phyloP scores from a whole-genome alignment of 2,113 vertebrate species.

The Petrocephalus microphthalmus region DNA sequence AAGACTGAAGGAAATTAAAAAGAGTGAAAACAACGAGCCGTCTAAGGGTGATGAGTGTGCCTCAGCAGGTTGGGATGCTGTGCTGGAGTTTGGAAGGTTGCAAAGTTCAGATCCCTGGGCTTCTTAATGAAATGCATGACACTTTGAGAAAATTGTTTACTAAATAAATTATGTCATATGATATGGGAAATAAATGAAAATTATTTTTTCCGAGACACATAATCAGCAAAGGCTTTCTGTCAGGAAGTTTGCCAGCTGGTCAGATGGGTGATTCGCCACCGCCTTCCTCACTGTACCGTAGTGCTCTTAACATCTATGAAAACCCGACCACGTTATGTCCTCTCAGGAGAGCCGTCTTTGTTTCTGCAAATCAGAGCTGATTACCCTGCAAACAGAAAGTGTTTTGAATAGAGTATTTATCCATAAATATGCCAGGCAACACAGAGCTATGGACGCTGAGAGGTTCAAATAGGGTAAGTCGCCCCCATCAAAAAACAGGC shows the following conservation, averaged over 20 bases:
- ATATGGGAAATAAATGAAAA: background rate
- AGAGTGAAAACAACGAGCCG: background rate
- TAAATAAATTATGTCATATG: background rate
- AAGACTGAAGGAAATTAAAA: background rate
- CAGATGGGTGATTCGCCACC: background rate
- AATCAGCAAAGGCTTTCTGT: background rate
- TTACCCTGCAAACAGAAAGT: background rate
- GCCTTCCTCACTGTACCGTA: background rate
- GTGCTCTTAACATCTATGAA: background rate
- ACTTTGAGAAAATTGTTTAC: background rate
- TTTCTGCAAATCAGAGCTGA: background rate
- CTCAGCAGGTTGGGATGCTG: background rate
- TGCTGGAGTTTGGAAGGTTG: background rate
- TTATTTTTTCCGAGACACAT: slow-evolving; percentile 3
- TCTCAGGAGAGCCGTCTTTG: background rate
- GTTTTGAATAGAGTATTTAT: background rate
- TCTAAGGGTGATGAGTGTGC: background rate
- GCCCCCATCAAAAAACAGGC: background rate
- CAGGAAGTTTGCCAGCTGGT: background rate
- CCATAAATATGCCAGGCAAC: background rate
- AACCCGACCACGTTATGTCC: background rate
- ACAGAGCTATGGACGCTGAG: background rate
- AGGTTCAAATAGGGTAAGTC: background rate
- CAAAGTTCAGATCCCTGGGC: background rate
- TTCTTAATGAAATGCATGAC: background rate